Conservation (phyloP, 2,113 vertebrate genomes). For the Oncorhynchus clarkii region DNA sequence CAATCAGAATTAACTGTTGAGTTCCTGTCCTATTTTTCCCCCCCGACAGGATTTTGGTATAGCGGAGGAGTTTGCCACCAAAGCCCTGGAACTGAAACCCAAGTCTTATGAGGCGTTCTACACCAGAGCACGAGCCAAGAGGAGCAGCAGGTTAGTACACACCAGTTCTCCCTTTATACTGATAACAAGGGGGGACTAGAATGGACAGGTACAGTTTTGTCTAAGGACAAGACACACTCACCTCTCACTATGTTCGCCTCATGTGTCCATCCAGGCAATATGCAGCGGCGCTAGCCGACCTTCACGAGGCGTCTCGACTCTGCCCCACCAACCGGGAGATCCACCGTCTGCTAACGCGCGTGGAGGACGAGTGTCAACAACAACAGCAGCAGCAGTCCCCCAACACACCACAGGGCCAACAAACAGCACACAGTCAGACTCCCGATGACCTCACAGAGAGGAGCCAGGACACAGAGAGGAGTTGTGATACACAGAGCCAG, state of each 20-base stretch:
- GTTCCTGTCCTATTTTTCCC: not conserved
- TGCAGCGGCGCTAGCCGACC: constrained; percentile 85
- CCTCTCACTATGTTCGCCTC: not conserved
- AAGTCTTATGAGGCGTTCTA: constrained; percentile 95
- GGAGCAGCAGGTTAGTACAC: constrained; percentile 92
- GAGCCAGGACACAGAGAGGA: constrained; percentile 15
- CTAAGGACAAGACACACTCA: not conserved
- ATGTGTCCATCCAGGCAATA: constrained; percentile 82
- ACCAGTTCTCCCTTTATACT: not conserved
- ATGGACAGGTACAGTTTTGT: not conserved
- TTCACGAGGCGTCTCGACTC: constrained; percentile 88
- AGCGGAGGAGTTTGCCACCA: constrained; percentile 96
- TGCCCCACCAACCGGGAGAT: constrained; percentile 94
- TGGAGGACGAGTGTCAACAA: constrained; percentile 92
- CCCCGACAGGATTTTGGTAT: constrained; percentile 90
- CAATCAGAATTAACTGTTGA: too few relatives aligned
- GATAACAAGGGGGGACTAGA: not conserved
- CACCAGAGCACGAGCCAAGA: constrained; percentile 93
- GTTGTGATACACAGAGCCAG: constrained; percentile 58
- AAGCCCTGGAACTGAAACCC: constrained; percentile 94
- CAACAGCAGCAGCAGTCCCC: constrained; percentile 64
- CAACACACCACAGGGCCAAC: constrained; percentile 67
- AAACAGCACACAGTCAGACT: constrained; percentile 50
- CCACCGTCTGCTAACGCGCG: constrained; percentile 83
- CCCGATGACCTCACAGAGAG: constrained; percentile 40